These are phyloP conservation scores for Paramuricea clavata DNA, from an alignment of 92 coral and sea anemone genomes.

Conservation along the genomic window DNA sequence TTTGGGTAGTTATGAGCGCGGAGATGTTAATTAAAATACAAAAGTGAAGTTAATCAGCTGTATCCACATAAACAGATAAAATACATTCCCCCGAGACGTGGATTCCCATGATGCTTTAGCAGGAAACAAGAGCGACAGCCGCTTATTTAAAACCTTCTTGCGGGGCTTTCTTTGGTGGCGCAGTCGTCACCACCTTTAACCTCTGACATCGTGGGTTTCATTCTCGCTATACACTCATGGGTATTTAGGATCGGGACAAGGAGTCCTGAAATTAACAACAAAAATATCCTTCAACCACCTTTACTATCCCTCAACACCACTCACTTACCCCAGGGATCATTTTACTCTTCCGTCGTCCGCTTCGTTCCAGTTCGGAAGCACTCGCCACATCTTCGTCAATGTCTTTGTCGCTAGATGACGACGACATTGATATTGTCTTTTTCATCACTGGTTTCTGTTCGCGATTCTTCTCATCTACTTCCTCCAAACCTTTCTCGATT, in stretches of 20 bases:
- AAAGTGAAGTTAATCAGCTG: neutral
- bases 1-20: neutral
- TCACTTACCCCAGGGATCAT: neutral
- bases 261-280: neutral
- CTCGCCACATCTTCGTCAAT: constrained; percentile 16
- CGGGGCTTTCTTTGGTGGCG: too few relatives aligned
- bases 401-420: constrained; percentile 11
- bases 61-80: neutral
- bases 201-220: too few relatives aligned
- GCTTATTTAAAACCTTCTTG: neutral
- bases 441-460: neutral
- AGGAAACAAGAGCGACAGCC: neutral
- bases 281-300: neutral
- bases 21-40: neutral
- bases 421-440: constrained; percentile 11
- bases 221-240: neutral
- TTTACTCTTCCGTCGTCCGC: constrained; percentile 23
- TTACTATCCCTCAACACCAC: neutral
- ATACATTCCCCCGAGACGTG: neutral
- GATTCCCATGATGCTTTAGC: neutral
- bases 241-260: neutral
- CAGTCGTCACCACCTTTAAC: too few relatives aligned
- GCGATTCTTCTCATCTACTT: neutral
- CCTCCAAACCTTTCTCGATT: neutral
- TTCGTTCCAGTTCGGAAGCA: constrained; percentile 28